Base-by-base conservation (phyloP, 2,888 invertebrate species). In the Gasteruption jaculator region DNA sequence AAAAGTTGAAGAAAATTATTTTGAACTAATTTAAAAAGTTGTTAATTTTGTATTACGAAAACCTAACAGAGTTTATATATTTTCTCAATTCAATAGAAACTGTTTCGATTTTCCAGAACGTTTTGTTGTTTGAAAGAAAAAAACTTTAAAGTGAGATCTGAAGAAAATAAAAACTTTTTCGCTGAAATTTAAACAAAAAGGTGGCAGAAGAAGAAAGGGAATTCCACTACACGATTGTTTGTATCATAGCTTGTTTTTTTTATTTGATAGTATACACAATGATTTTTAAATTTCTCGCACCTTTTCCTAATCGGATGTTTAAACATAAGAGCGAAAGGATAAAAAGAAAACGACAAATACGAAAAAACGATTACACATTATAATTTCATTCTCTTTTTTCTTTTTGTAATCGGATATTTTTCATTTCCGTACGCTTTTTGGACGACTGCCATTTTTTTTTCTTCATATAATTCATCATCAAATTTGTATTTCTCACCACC, bases 201-300 rank as follows among this genome's bases (percentile, higher is more conserved):
- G 38, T 34, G 30, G n/a, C n/a, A n/a, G n/a, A n/a, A n/a, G n/a
- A n/a, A n/a, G n/a, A n/a, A n/a, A n/a, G n/a, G n/a, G n/a, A n/a
- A n/a, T n/a, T n/a, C n/a, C n/a, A n/a, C n/a, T n/a, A n/a, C n/a
- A n/a, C n/a, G n/a, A n/a, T n/a, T n/a, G n/a, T n/a, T n/a, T n/a
- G n/a, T n/a, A n/a, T n/a, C n/a, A n/a, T n/a, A n/a, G n/a, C n/a
- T n/a, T n/a, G n/a, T n/a, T n/a, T n/a, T n/a, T n/a, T n/a, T n/a
- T n/a, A n/a, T n/a, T 50, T 51, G 54, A 54, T 59, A 56, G 55
- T 61, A 55, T 60, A 57, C 58, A 60, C 54, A 61, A 54, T 52
- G 48, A 47, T 53, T 49, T 47, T 47, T 46, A 43, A 48, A 47
- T 46, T 24, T 20, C 15, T 11, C 21, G 19, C 26, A 48, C 19